phyloP scores from a whole-genome alignment of 2,888 invertebrate species.

The Drymonia ruficornis region DNA sequence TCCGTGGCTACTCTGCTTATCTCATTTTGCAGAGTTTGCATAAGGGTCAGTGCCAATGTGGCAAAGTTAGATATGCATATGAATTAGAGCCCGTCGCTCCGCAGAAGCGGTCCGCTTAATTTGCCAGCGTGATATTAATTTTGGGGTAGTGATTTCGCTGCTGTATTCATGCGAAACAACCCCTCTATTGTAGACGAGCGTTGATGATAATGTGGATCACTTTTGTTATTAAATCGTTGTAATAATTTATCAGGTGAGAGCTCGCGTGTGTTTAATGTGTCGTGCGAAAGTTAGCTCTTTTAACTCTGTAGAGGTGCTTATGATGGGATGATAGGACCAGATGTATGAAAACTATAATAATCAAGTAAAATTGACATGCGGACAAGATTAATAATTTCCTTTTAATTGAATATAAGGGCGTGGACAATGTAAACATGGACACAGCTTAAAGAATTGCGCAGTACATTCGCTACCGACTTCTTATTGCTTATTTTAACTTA shows the following conservation, averaged over 20 bases:
- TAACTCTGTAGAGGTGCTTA: conserved; percentile 16
- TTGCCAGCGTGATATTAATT: conserved; percentile 70
- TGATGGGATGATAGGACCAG: conserved; percentile 11
- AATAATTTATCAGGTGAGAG: conserved; percentile 39
- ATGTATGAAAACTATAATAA: conserved; percentile 24
- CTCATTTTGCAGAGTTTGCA: conserved; percentile 45
- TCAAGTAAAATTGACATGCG: conserved; percentile 36
- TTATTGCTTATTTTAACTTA: conserved; percentile 5
- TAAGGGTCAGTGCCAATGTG: conserved; percentile 58
- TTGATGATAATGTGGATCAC: conserved; percentile 65
- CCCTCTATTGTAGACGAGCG: conserved; percentile 53
- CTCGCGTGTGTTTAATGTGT: conserved; percentile 18
- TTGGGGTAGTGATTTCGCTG: conserved; percentile 66
- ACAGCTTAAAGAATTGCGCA: conserved; percentile 6
- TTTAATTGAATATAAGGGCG: conserved; percentile 27
- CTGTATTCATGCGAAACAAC: conserved; percentile 52
- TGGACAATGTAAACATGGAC: conserved; percentile 7
- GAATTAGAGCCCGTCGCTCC: conserved; percentile 45
- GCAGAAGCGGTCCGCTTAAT: conserved; percentile 60
- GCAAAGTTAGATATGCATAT: conserved; percentile 61
- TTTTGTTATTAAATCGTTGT: conserved; percentile 43
- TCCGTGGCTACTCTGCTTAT: conserved; percentile 39
- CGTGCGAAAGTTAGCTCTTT: conserved; percentile 15
- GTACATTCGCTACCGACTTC: too few species aligned
- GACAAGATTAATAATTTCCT: conserved; percentile 28